Base-by-base conservation (phyloP, 1,140 invertebrate species). In the Hyphantria cunea region DNA sequence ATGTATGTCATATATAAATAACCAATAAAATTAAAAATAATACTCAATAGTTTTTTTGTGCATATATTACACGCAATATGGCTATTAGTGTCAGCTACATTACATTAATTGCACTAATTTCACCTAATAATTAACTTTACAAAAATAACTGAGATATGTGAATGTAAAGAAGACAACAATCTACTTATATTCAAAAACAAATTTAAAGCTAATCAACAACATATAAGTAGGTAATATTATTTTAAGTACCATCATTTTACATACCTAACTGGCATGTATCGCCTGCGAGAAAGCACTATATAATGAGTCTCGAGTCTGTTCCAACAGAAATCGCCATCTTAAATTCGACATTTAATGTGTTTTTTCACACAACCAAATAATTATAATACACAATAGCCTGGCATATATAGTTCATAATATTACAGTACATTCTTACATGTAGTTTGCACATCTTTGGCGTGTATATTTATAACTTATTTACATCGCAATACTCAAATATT, bases 201-300 rank as follows among this genome's bases (percentile, higher is more conserved):
- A 58, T 39, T 58, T 58, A 58, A 58, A 49, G 55, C 55, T 58
- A 49, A 25, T 37, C 14, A 48, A 58, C 55, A 49, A 48, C 34
- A 49, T 44, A 48, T 58, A 58, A 58, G 55, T 58, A 58, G 15
- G 37, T 25, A 58, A 7, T 25, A 13, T 58, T 25, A 47, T 47
- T 25, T 25, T 47, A 47, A 47, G 45, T 47, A 47, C 45, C 45
- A 25, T 17, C 15, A 47, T 47, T 47, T 14, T 49, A 58, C 14
- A 45, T 49, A 49, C 47, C 45, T 39, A 48, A 45, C 45, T 3
- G 17, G 17, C 17, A 25, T 25, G 17, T 25, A 25, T 25, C 17
- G 5, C 17, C 17, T 25, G 17, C 5, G 17, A 25, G 5, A 25
- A 25, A 25, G 17, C 17, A 25, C 17, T 3, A 25, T 25, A n/a